phyloP scores from a whole-genome alignment of 2,797 vertebrate genomes.

The Astyanax mexicanus region DNA sequence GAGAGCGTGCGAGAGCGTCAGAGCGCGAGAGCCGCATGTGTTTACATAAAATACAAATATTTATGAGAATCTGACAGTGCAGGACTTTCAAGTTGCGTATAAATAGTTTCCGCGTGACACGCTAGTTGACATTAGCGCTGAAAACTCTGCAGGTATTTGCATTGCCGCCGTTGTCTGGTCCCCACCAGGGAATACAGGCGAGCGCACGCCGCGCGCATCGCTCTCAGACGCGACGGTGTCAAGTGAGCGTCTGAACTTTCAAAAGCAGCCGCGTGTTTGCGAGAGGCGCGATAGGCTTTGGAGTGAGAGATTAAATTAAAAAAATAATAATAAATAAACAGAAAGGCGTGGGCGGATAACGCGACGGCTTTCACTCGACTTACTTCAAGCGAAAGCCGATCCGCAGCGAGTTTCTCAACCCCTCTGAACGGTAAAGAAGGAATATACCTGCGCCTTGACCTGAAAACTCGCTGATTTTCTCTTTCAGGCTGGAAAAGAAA shows the following conservation, averaged over 20 bases:
- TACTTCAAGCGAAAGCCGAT: background rate
- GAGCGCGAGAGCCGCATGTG: background rate
- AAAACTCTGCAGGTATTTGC: conserved; percentile 20
- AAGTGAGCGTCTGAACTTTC: conserved; percentile 33
- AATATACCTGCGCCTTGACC: background rate
- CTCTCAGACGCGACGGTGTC: background rate
- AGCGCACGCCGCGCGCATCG: background rate
- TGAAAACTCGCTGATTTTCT: background rate
- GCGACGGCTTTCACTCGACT: background rate
- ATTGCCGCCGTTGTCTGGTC: background rate
- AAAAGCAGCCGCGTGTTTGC: conserved; percentile 26
- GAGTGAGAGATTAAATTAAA: conserved; percentile 36
- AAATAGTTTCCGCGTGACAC: conserved; percentile 53
- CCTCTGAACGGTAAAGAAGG: background rate
- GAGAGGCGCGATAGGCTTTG: conserved; percentile 30
- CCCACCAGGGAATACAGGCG: conserved; percentile 6
- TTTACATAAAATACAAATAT: conserved; percentile 47
- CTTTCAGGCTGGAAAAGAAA: background rate
- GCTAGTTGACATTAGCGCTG: conserved; percentile 46
- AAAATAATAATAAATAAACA: conserved; percentile 15
- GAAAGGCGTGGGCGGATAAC: background rate
- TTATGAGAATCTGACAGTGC: conserved; percentile 45
- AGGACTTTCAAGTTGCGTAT: conserved; percentile 52
- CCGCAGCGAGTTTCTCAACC: background rate
- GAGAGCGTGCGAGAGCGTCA: background rate